Evolutionary conservation across 1,140 invertebrate genomes (phyloP).

Genomic region (Steinernema khuongi): DNA sequence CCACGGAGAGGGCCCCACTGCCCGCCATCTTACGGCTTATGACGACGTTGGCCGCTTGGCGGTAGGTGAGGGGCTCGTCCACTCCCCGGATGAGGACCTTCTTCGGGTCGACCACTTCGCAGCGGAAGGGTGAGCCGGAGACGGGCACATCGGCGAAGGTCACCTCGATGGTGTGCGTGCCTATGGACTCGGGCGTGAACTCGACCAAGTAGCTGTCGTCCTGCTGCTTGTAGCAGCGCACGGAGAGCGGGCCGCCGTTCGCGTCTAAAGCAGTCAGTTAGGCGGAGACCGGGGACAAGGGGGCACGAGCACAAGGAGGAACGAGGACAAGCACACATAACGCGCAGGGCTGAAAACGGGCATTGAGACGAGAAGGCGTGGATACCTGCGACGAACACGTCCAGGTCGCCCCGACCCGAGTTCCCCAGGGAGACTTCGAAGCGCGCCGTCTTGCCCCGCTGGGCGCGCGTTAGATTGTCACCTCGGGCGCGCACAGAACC

Average conservation of each 20-base stretch:
- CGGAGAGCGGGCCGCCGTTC: slow-evolving; percentile 79
- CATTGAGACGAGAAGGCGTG: background rate
- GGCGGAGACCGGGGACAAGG: background rate
- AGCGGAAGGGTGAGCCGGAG: slow-evolving; percentile 87
- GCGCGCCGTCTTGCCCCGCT: slow-evolving; percentile 64
- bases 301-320: background rate
- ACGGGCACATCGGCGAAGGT: slow-evolving; percentile 82
- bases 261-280: slow-evolving; percentile 65
- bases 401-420: slow-evolving; percentile 60
- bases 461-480: slow-evolving; percentile 64
- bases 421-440: slow-evolving; percentile 66
- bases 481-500: slow-evolving; percentile 58
- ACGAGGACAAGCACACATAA: slow-evolving; percentile 4
- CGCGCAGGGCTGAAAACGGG: background rate
- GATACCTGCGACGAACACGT: slow-evolving; percentile 62
- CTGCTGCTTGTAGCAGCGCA: slow-evolving; percentile 88
- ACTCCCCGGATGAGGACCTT: slow-evolving; percentile 65
- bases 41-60: slow-evolving; percentile 61
- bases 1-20: slow-evolving; percentile 79
- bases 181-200: slow-evolving; percentile 71
- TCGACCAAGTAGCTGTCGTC: slow-evolving; percentile 85
- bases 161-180: slow-evolving; percentile 76
- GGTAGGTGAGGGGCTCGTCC: slow-evolving; percentile 56
- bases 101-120: slow-evolving; percentile 84
- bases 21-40: slow-evolving; percentile 81